phyloP scores from a whole-genome alignment of 92 coral and sea anemone genomes.

The Epizoanthus scotinus region DNA sequence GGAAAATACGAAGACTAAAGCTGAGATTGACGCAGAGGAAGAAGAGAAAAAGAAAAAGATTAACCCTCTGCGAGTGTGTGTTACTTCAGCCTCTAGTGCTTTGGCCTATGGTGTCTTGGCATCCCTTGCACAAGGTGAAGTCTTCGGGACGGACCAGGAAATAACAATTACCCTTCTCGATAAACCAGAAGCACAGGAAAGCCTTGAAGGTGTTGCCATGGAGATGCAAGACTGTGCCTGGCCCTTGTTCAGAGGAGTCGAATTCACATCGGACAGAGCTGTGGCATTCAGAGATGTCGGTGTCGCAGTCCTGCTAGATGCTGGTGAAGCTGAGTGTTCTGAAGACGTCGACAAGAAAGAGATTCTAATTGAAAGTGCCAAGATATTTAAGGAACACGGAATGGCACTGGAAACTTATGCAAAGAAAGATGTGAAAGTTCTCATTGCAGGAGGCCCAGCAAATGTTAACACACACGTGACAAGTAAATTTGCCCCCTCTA shows the following conservation, averaged over 20 bases:
- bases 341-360: conserved; percentile 50
- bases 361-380: conserved; percentile 57
- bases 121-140: conserved; percentile 79
- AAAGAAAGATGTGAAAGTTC: conserved; percentile 76
- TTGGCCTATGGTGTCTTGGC: conserved; percentile 79
- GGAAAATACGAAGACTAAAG: conserved; percentile 84
- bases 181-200: conserved; percentile 65
- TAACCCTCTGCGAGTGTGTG: conserved; percentile 80
- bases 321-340: conserved; percentile 47
- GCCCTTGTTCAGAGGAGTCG: conserved; percentile 77
- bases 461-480: conserved; percentile 72
- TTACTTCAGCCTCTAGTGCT: conserved; percentile 75
- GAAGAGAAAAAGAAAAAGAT: conserved; percentile 65
- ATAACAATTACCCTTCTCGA: conserved; percentile 74
- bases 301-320: conserved; percentile 69
- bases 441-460: conserved; percentile 81
- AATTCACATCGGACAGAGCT: conserved; percentile 68
- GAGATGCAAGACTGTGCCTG: conserved; percentile 93
- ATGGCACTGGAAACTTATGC: conserved; percentile 80
- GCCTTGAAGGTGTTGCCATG: conserved; percentile 74
- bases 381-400: conserved; percentile 76
- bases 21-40: conserved; percentile 79
- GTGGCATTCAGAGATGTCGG: conserved; percentile 80
- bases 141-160: conserved; percentile 84
- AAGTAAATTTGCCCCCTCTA: conserved; percentile 87